Evolutionary conservation across 2,113 vertebrate species (phyloP), one percentile per base, ranked within the genome.

Genomic region (Pedionomus torquatus): DNA sequence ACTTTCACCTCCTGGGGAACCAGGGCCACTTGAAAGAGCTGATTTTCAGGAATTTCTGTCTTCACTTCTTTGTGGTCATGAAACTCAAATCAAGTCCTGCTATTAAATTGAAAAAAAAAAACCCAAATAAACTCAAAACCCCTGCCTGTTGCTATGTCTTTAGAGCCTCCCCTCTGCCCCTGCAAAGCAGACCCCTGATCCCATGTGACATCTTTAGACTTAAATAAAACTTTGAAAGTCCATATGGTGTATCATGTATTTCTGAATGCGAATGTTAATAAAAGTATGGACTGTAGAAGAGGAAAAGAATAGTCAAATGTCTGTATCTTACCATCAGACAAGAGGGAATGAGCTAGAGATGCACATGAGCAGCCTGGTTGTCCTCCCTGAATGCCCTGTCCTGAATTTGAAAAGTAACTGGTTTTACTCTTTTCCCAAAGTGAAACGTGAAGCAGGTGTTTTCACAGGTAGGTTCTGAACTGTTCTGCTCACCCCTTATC

Each of bases 221-320:
- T 24, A 33, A 66, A 23, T 43, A 44, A 61, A 60, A 37, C 71
- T 70, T 24, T 13, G 9, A 4, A n/a, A 39, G 58, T 43, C 69
- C 13, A 0, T 68, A 1, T 11, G 28, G 9, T 52, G 33, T 8
- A 10, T 51, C 1, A 0, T 19, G 8, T 61, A 11, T 74, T 60
- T 78, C 41, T 5, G 4, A 55, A n/a, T 21, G 17, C 6, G 14
- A 33, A 39, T 28, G 33, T 57, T 51, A 48, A 49, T 25, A 60
- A 75, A 31, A 25, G 21, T 46, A 10, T 17, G 11, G 21, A 2
- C 35, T 61, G 16, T 18, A 15, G 6, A 49, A 61, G 24, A 21
- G 35, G 30, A 35, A 39, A 23, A 57, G 66, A 57, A 44, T 18
- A 71, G 31, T 33, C 10, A 20, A 61, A 49, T 18, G 12, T 43